Conservation (phyloP, 2,113 vertebrate genomes). For the Ornithorhynchus anatinus region DNA sequence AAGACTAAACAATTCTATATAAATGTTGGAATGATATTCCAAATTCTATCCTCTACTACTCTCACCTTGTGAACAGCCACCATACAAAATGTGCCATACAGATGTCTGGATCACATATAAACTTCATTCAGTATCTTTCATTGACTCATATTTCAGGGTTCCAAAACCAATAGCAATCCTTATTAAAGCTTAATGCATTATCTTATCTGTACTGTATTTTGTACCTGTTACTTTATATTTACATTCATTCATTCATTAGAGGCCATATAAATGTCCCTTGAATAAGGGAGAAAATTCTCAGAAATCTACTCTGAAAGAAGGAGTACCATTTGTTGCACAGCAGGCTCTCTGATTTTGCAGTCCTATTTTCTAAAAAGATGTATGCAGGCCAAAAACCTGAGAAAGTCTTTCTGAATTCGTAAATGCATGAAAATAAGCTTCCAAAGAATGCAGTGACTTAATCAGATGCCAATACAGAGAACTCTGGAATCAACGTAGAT, state of each 20-base stretch:
- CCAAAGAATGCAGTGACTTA: constrained; percentile 7
- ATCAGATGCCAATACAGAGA: constrained; percentile 8
- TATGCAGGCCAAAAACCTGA: constrained; percentile 15
- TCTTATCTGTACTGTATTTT: constrained; percentile 37
- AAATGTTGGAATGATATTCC: constrained; percentile 18
- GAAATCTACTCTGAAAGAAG: constrained; percentile 15
- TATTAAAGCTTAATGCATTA: constrained; percentile 44
- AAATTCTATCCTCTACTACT: constrained; percentile 33
- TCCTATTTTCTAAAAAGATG: constrained; percentile 31
- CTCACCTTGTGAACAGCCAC: constrained; percentile 35
- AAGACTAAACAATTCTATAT: constrained; percentile 18
- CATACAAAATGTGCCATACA: constrained; percentile 18
- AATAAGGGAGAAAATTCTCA: constrained; percentile 31
- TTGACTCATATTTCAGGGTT: constrained; percentile 44
- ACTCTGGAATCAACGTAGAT: background rate
- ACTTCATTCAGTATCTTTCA: background rate
- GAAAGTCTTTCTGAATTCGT: constrained; percentile 41
- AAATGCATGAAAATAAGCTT: constrained; percentile 8
- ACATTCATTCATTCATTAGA: constrained; percentile 16
- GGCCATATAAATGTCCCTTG: constrained; percentile 11
- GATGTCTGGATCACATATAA: constrained; percentile 29
- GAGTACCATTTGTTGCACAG: constrained; percentile 50
- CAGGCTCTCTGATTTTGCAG: constrained; percentile 43
- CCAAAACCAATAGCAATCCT: constrained; percentile 47
- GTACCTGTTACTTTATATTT: constrained; percentile 27